These are phyloP conservation scores for Dasyurus viverrinus DNA, from an alignment of 2,113 vertebrate species.

Conservation along the genomic window DNA sequence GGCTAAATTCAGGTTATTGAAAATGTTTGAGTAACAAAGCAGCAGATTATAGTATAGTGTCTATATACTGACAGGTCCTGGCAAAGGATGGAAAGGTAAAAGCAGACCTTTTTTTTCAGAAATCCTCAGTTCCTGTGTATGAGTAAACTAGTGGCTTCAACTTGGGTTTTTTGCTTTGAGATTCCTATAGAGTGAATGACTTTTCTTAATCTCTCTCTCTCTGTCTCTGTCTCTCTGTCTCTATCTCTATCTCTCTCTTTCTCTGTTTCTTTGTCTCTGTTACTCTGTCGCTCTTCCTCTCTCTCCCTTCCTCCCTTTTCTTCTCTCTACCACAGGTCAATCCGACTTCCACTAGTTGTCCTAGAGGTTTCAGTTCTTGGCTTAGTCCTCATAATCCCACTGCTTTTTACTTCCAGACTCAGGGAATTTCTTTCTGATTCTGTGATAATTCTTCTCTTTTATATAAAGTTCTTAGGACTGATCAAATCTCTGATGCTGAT, in stretches of 20 bases:
- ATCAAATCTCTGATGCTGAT: neutral
- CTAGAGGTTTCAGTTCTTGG: neutral
- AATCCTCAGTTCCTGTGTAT: neutral
- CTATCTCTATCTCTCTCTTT: too few species aligned
- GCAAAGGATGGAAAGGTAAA: neutral
- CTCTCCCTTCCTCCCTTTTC: too few species aligned
- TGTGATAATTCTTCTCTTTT: neutral
- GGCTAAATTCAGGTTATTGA: neutral
- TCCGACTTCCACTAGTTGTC: neutral
- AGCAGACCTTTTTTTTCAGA: neutral
- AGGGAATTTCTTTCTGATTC: neutral
- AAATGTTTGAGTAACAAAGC: neutral
- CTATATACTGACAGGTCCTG: too few species aligned
- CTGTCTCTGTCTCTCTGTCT: neutral
- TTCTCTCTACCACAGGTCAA: too few species aligned
- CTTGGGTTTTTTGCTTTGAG: neutral
- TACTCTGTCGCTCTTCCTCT: too few species aligned
- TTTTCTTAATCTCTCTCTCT: neutral
- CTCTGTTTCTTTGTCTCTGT: too few species aligned
- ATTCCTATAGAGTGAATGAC: neutral
- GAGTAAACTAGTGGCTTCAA: neutral
- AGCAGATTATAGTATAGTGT: neutral
- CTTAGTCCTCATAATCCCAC: neutral
- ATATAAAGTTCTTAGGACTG: neutral
- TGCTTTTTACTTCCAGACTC: neutral